These are phyloP conservation scores for Pogonomyrmex barbatus DNA, from an alignment of 1,140 invertebrate genomes.

Conservation along the genomic window DNA sequence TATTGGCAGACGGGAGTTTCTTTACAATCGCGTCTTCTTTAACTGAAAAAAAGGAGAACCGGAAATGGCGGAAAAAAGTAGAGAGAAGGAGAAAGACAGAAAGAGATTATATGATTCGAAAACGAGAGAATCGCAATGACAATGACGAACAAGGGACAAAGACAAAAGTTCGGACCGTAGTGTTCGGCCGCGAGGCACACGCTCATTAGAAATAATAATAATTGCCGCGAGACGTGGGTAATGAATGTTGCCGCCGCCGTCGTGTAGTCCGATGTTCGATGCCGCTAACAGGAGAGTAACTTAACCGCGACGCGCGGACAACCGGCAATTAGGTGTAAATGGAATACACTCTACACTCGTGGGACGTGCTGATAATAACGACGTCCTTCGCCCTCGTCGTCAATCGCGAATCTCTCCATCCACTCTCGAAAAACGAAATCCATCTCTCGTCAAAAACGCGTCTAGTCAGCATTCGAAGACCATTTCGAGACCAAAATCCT, in stretches of 20 bases:
- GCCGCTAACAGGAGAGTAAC: conserved; percentile 34
- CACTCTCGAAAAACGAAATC: conserved; percentile 16
- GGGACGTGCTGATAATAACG: conserved; percentile 29
- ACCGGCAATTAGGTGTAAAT: conserved; percentile 61
- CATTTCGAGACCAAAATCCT: too few relatives aligned
- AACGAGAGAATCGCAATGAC: conserved; percentile 1
- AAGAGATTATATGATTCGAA: neutral
- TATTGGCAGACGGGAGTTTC: conserved; percentile 61
- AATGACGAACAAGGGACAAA: conserved; percentile 9
- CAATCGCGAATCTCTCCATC: neutral
- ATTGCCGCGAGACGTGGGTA: conserved; percentile 57
- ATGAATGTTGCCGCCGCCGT: conserved; percentile 62
- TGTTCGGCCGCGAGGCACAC: conserved; percentile 57
- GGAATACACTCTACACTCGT: neutral
- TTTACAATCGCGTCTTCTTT: conserved; percentile 57
- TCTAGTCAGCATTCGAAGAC: neutral
- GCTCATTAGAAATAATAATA: conserved; percentile 76
- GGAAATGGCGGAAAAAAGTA: neutral
- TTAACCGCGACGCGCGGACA: conserved; percentile 31
- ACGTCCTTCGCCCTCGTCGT: conserved; percentile 12
- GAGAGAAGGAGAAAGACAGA: neutral
- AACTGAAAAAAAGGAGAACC: conserved; percentile 17
- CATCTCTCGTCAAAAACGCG: neutral
- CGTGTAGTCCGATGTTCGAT: conserved; percentile 41
- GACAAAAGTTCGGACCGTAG: neutral